A percentile compares a stretch with the other conserved stretches of the same genome.
Evolutionary conservation across 2,888 invertebrate species (phyloP).

Genomic region (Carabus problematicus): DNA sequence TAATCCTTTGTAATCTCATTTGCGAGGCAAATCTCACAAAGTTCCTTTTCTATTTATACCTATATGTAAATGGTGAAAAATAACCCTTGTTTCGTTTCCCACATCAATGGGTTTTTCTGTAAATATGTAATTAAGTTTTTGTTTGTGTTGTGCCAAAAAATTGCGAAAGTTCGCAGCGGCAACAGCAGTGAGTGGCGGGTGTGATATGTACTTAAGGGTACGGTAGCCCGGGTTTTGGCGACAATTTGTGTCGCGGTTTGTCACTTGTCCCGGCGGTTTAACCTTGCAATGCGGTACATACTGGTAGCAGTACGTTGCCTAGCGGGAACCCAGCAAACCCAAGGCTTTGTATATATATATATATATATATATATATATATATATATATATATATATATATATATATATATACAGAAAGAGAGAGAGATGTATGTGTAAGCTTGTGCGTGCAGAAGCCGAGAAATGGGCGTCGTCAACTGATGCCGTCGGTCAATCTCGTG

Average conservation of each 20-base stretch:
- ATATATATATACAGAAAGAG: no score
- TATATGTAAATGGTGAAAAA: conserved; percentile 21
- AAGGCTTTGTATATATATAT: no score
- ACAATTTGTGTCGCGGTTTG: conserved; percentile 23
- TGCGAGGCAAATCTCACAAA: conserved; percentile 25
- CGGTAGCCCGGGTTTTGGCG: conserved; percentile 12
- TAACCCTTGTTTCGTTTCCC: conserved; percentile 30
- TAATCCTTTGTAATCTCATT: conserved; percentile 33
- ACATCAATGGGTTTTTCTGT: conserved; percentile 34
- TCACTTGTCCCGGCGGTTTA: conserved; percentile 13
- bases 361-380: no score
- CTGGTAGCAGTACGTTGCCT: not conserved
- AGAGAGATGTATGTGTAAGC: no score
- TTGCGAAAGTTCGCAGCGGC: conserved; percentile 23
- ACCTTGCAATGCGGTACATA: conserved; percentile 2
- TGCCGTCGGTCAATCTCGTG: conserved; percentile 7
- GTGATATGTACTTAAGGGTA: conserved; percentile 16
- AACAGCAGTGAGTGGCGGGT: conserved; percentile 18
- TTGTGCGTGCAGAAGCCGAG: no score
- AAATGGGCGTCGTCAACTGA: no score
- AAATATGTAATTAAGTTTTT: conserved; percentile 34
- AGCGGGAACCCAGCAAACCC: no score
- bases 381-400: no score
- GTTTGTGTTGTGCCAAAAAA: conserved; percentile 30
- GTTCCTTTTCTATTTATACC: conserved; percentile 23